A percentile compares a stretch with the other conserved stretches of the same genome.
phyloP scores from a whole-genome alignment of 2,113 vertebrate species.

The Physeter macrocephalus region DNA sequence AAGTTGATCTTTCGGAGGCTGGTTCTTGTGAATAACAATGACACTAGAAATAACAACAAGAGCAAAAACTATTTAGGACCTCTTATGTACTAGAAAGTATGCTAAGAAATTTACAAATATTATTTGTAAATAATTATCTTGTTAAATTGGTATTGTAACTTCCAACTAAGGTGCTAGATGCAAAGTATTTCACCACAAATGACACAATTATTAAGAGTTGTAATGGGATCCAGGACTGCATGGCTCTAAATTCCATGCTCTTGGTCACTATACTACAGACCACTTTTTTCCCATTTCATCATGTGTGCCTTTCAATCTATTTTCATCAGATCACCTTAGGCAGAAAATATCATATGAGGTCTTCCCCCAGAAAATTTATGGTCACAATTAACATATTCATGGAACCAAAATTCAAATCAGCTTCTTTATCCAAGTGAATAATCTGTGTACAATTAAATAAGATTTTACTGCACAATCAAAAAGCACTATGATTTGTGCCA shows the following conservation, averaged over 20 bases:
- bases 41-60: neutral
- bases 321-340: neutral
- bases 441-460: neutral
- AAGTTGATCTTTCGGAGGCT: neutral
- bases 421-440: neutral
- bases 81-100: neutral
- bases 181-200: neutral
- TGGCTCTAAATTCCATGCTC: neutral
- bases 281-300: neutral
- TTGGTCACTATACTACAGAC: neutral
- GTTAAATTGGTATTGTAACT: neutral
- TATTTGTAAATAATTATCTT: neutral
- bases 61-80: neutral
- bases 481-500: neutral
- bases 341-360: neutral
- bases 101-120: neutral
- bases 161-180: slow-evolving; percentile 22
- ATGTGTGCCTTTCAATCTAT: neutral
- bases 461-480: neutral
- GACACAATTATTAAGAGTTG: neutral
- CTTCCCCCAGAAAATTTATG: neutral
- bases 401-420: neutral
- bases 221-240: neutral
- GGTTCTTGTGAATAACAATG: neutral
- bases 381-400: neutral